phyloP scores from a whole-genome alignment of 2,888 invertebrate genomes.

The Luperina testacea region DNA sequence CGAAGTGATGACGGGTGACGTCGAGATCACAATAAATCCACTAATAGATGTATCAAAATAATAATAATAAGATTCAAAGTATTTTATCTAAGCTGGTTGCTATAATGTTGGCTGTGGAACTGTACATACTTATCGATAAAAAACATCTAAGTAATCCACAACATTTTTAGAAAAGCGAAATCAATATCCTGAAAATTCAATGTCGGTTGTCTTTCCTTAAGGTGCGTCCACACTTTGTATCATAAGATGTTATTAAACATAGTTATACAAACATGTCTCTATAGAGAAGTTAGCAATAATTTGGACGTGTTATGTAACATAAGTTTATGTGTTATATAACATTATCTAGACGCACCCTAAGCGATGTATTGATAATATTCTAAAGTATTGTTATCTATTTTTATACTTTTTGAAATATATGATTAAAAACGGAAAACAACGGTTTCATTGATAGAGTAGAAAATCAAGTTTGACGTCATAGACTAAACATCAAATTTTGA shows the following conservation, averaged over 20 bases:
- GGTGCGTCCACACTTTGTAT: too few species aligned
- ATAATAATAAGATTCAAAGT: conserved; percentile 16
- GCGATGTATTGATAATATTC: background rate
- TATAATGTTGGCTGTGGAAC: conserved; percentile 9
- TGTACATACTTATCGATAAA: conserved; percentile 2
- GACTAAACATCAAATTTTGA: conserved; percentile 33
- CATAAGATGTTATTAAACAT: too few species aligned
- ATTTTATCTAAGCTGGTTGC: conserved; percentile 2
- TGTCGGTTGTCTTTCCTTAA: background rate
- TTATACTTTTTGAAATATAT: conserved; percentile 43
- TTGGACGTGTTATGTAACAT: too few species aligned
- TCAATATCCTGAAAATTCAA: background rate
- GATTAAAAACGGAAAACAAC: conserved; percentile 59
- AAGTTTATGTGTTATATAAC: too few species aligned
- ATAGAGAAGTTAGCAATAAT: too few species aligned
- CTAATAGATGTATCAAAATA: conserved; percentile 12
- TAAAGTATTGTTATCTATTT: conserved; percentile 46
- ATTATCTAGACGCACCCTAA: background rate
- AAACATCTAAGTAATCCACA: background rate
- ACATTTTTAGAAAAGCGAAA: background rate
- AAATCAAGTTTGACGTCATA: conserved; percentile 42
- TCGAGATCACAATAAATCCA: conserved; percentile 43
- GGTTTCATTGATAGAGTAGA: conserved; percentile 55
- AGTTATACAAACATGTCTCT: too few species aligned
- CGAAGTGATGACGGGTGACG: conserved; percentile 7